Evolutionary conservation across 2,113 vertebrate species (phyloP).

Genomic region (Chloropsis cyanopogon): DNA sequence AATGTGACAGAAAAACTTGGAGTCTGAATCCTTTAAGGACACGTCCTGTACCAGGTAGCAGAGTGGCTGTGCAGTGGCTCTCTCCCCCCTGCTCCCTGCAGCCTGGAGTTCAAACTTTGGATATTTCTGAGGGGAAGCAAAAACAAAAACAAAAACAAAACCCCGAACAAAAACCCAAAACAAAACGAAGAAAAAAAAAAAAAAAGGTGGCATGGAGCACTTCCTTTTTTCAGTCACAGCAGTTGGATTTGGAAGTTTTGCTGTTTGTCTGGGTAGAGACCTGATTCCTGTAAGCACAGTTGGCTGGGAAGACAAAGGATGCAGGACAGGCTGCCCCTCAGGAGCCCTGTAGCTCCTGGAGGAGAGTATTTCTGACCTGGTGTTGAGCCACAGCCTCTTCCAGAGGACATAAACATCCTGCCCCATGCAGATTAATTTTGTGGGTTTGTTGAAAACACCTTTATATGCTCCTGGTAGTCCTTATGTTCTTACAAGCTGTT

Average conservation of each 20-base stretch:
- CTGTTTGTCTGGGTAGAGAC: not conserved
- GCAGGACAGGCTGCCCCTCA: not conserved
- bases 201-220: not conserved
- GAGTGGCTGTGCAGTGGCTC: not conserved
- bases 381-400: not conserved
- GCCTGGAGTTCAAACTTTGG: not conserved
- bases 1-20: not conserved
- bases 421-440: not conserved
- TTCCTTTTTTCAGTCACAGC: not conserved
- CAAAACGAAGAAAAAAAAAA: not conserved
- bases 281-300: not conserved
- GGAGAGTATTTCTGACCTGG: not conserved
- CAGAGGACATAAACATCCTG: not conserved
- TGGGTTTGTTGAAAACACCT: not conserved
- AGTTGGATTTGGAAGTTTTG: not conserved
- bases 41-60: not conserved
- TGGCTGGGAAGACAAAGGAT: not conserved
- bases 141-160: not conserved
- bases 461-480: fast-evolving
- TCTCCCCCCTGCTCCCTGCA: not conserved
- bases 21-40: not conserved
- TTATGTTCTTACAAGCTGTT: not conserved
- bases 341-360: not conserved
- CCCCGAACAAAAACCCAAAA: not conserved
- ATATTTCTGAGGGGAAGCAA: not conserved